These are phyloP conservation scores for Amazona guildingii DNA, from an alignment of 2,113 vertebrate species.

Conservation along the genomic window DNA sequence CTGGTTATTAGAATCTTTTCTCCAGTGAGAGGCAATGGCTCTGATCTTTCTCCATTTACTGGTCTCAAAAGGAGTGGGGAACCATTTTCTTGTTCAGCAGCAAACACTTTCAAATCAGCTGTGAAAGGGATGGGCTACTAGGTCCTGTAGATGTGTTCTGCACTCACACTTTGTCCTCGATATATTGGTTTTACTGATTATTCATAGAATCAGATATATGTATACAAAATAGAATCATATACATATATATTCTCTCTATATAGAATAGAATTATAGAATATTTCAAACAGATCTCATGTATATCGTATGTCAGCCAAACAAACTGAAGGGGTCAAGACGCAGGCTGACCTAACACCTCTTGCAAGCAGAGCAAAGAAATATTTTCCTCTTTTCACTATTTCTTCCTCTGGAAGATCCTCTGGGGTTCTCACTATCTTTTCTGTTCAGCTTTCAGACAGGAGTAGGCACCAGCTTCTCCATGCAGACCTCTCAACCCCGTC, in stretches of 20 bases:
- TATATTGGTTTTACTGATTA: background rate
- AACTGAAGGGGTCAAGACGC: background rate
- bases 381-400: background rate
- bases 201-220: background rate
- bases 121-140: background rate
- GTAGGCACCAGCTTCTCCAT: background rate
- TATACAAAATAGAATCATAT: background rate
- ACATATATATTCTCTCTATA: background rate
- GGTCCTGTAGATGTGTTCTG: background rate
- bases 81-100: background rate
- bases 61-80: background rate
- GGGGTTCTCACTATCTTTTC: background rate
- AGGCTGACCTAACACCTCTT: background rate
- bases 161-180: background rate
- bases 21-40: background rate
- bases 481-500: fast-evolving
- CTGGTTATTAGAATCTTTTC: background rate
- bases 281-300: background rate
- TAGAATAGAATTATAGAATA: background rate
- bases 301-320: background rate
- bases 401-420: background rate
- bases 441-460: background rate
- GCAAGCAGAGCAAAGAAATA: background rate
- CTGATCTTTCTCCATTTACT: background rate
- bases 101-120: background rate